phyloP scores from a whole-genome alignment of 2,797 vertebrate genomes.

The Acanthurus leucopareius region DNA sequence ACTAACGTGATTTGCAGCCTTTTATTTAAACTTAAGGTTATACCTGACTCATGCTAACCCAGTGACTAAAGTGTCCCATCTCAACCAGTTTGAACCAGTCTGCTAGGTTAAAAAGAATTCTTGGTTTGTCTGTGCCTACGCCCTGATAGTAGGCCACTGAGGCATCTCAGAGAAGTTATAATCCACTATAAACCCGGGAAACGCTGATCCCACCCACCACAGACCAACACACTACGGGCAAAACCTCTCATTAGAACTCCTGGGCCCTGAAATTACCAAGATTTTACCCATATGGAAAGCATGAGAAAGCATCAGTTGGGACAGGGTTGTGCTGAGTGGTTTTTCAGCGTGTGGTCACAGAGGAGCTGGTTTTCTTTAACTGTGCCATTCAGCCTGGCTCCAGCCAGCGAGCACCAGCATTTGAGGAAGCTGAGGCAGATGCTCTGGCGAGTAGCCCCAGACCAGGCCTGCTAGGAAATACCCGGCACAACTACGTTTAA shows the following conservation, averaged over 20 bases:
- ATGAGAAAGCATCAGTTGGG: slow-evolving; percentile 82
- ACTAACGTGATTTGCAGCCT: slow-evolving; percentile 27
- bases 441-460: slow-evolving; percentile 68
- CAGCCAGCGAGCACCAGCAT: slow-evolving; percentile 66
- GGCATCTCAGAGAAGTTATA: slow-evolving; percentile 74
- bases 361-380: slow-evolving; percentile 74
- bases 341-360: slow-evolving; percentile 81
- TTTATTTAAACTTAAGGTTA: slow-evolving; percentile 37
- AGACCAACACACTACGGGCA: slow-evolving; percentile 79
- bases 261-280: slow-evolving; percentile 83
- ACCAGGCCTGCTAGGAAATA: slow-evolving; percentile 68
- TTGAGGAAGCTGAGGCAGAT: slow-evolving; percentile 74
- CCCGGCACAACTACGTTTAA: slow-evolving; percentile 42
- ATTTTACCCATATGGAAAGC: slow-evolving; percentile 84
- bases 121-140: slow-evolving; percentile 77
- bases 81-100: slow-evolving; percentile 76
- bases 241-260: slow-evolving; percentile 86
- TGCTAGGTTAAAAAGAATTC: slow-evolving; percentile 73
- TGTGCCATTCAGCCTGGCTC: slow-evolving; percentile 72
- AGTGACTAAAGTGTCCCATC: slow-evolving; percentile 43
- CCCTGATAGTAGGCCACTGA: slow-evolving; percentile 75
- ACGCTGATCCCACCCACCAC: slow-evolving; percentile 83
- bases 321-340: slow-evolving; percentile 75
- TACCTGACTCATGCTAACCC: slow-evolving; percentile 21
- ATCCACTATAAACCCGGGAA: slow-evolving; percentile 80